These are phyloP conservation scores for Borostomias antarcticus DNA, from an alignment of 2,797 vertebrate genomes.

Conservation along the genomic window DNA sequence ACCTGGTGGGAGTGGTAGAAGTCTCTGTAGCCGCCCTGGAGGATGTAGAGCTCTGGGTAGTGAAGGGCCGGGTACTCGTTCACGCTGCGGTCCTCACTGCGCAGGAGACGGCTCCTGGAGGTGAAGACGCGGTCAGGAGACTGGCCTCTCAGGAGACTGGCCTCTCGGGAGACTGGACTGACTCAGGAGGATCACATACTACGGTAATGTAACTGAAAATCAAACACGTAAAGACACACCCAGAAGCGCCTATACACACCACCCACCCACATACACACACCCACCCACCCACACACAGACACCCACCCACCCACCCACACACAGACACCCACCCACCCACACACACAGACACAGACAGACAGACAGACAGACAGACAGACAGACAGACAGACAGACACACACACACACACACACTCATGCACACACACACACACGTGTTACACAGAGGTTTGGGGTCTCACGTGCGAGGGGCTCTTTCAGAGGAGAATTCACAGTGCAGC, in stretches of 20 bases:
- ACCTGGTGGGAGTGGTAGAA: slow-evolving; percentile 69
- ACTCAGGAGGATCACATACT: background rate
- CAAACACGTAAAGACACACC: background rate
- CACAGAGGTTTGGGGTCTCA: slow-evolving; percentile 38
- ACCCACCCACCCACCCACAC: no score
- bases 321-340: no score
- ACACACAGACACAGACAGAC: no score
- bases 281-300: no score
- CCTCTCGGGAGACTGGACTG: no score
- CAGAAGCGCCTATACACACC: no score
- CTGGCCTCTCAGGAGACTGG: background rate
- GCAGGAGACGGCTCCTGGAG: slow-evolving; percentile 66
- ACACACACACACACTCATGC: no score
- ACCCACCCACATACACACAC: no score
- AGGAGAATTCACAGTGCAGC: slow-evolving; percentile 80
- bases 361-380: background rate
- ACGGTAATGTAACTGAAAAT: background rate
- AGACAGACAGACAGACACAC: slow-evolving; percentile 2
- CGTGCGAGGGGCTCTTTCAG: slow-evolving; percentile 70
- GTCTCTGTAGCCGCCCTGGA: slow-evolving; percentile 74
- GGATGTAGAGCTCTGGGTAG: slow-evolving; percentile 75
- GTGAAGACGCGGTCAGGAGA: background rate
- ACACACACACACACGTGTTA: background rate
- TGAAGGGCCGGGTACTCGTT: slow-evolving; percentile 68
- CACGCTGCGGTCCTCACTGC: slow-evolving; percentile 66